Evolutionary conservation across 2,797 vertebrate genomes (phyloP), one percentile per base, ranked within the genome.

Genomic region (Onychomys torridus): DNA sequence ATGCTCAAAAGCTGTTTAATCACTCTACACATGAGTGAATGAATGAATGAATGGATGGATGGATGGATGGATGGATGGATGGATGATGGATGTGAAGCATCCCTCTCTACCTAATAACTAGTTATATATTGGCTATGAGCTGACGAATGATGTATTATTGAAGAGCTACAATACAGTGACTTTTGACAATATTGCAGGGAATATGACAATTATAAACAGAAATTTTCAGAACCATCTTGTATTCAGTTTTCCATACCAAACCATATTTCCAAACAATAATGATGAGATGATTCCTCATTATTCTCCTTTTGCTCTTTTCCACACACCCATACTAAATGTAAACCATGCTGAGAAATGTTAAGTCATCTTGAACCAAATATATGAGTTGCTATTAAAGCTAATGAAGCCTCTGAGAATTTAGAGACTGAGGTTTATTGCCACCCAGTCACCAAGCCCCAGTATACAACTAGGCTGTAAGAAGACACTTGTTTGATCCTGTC

Each of bases 181-280:
- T 76, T 81, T 82, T 92, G 65, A 89, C n/a, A 71, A 29, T 86
- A 81, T 49, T 61, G 57, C 49, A 73, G 46, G 5, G 11, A 59
- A 93, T 92, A 90, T 34, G 16, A 93, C 89, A 93, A 86, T 90
- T 19, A 69, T 52, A 34, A 86, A 69, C 63, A 52, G 11, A 63
- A 27, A 88, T 40, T 88, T 88, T 73, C 67, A 90, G 59, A 90
- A 89, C 86, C 25, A 91, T 63, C 69, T 57, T 34, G 0, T 85
- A n/a, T 90, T 96, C 43, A 32, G 27, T 81, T 95, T 90, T 96
- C 90, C 23, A 92, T 88, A 40, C 32, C 10, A 89, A 94, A 94
- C 79, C n/a, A 0, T 49, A 76, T 85, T 91, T 95, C 63, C 40
- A 96, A 91, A 84, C 85, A 89, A 37, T 77, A 93, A 76, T 88